These are phyloP conservation scores for Simalia tracyae DNA, from an alignment of 2,797 vertebrate species.

Conservation along the genomic window DNA sequence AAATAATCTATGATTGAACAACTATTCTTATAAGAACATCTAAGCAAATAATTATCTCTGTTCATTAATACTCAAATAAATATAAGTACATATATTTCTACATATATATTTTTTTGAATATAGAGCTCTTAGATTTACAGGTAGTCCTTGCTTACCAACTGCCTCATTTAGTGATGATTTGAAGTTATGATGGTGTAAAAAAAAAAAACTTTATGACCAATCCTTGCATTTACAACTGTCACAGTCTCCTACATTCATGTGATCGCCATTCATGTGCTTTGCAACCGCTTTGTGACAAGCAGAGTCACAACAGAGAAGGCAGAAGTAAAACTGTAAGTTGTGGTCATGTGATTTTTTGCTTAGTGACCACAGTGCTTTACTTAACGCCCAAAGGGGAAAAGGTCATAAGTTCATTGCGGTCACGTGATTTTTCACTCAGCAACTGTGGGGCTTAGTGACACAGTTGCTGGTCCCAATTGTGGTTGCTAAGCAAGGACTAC, in stretches of 20 bases:
- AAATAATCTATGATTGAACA: background rate
- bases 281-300: background rate
- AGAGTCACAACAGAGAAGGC: background rate
- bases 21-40: background rate
- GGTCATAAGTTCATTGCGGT: background rate
- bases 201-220: background rate
- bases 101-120: background rate
- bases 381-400: background rate
- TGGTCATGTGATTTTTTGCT: background rate
- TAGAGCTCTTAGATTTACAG: background rate
- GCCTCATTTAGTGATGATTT: background rate
- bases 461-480: background rate
- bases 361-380: background rate
- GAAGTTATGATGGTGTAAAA: background rate
- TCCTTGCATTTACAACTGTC: background rate
- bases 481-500: background rate
- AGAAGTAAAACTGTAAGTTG: background rate
- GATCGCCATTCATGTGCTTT: background rate
- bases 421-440: background rate
- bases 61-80: background rate
- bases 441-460: background rate
- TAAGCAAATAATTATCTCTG: background rate
- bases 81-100: background rate
- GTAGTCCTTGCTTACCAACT: background rate
- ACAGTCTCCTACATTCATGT: background rate